Evolutionary conservation across 2,113 vertebrate species (phyloP).

Genomic region (Trinectes maculatus): DNA sequence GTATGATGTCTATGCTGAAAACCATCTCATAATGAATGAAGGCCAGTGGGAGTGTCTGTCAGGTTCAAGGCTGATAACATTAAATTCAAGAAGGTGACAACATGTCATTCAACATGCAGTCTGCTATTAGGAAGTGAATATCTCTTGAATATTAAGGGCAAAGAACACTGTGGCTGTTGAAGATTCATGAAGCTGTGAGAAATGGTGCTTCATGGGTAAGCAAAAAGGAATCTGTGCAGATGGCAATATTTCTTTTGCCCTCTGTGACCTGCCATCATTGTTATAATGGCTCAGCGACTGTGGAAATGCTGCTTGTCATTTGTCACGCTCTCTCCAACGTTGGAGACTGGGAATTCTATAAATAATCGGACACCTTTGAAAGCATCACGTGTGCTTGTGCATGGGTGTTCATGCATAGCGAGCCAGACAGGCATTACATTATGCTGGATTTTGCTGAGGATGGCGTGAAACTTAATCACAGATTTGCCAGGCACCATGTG

Average conservation of each 20-base stretch:
- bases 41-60: constrained; percentile 21
- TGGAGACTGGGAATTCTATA: constrained; percentile 60
- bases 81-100: constrained; percentile 60
- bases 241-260: constrained; percentile 27
- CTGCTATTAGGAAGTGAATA: constrained; percentile 54
- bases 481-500: constrained; percentile 29
- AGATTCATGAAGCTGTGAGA: constrained; percentile 38
- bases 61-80: constrained; percentile 43
- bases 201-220: constrained; percentile 57
- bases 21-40: constrained; percentile 37
- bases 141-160: constrained; percentile 52
- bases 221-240: constrained; percentile 52
- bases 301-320: constrained; percentile 55
- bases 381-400: background rate
- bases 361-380: constrained; percentile 42
- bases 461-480: constrained; percentile 50
- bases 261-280: constrained; percentile 44
- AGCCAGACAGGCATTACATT: constrained; percentile 4
- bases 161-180: constrained; percentile 29
- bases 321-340: constrained; percentile 68
- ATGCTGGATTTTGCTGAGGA: constrained; percentile 52
- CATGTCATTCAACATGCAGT: constrained; percentile 32
- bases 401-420: background rate
- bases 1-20: too few species aligned
- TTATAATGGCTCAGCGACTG: constrained; percentile 44